Evolutionary conservation across 2,888 invertebrate species (phyloP).

Genomic region (Alsophila aescularia): DNA sequence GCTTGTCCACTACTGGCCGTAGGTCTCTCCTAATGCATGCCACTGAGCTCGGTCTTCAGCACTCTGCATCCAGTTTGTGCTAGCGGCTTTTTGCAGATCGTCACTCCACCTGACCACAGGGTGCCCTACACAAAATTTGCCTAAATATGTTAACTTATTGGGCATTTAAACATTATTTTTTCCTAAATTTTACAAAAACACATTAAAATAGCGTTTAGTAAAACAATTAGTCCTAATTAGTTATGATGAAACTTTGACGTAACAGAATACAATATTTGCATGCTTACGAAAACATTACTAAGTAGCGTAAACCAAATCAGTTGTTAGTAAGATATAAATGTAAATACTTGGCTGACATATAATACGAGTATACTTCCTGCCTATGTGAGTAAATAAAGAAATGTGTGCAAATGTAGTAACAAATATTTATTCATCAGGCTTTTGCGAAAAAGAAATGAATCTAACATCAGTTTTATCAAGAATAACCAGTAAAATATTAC

Average conservation of each 20-base stretch:
- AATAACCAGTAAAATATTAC: too few relatives aligned
- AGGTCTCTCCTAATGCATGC: too few relatives aligned
- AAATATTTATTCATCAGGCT: neutral
- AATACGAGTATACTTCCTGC: constrained; percentile 1
- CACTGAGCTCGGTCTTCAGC: too few relatives aligned
- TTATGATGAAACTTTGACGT: neutral
- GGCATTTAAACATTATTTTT: too few relatives aligned
- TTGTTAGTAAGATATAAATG: constrained; percentile 3
- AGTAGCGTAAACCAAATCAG: neutral
- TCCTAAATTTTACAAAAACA: too few relatives aligned
- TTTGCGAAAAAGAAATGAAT: too few relatives aligned
- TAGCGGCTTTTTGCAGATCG: too few relatives aligned
- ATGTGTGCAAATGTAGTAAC: neutral
- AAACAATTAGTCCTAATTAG: neutral
- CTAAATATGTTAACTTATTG: too few relatives aligned
- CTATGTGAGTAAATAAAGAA: neutral
- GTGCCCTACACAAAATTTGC: too few relatives aligned
- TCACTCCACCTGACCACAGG: too few relatives aligned
- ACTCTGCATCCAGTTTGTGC: too few relatives aligned
- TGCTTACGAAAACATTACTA: neutral
- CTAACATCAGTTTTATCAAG: neutral
- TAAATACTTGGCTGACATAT: constrained; percentile 1
- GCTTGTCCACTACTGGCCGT: too few relatives aligned
- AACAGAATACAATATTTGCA: neutral
- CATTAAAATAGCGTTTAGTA: neutral